Evolutionary conservation across 2,888 invertebrate species (phyloP).

Genomic region (Oscheius onirici): DNA sequence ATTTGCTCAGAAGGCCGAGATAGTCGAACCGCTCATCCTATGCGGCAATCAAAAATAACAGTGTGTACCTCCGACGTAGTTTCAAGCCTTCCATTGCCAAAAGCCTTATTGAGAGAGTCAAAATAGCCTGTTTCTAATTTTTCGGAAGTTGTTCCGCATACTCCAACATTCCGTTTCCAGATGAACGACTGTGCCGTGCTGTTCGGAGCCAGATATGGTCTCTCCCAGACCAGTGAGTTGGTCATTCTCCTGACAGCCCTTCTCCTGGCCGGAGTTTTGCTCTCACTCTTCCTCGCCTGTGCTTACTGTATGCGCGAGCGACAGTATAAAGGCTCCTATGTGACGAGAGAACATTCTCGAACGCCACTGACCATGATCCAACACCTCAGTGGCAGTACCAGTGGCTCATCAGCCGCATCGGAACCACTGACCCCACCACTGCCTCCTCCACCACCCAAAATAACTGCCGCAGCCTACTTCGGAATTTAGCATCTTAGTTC

Average conservation of each 20-base stretch:
- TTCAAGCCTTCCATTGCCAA: too few relatives aligned
- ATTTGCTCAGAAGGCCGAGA: too few relatives aligned
- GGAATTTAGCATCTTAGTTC: slow-evolving; percentile 41
- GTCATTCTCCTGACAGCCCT: slow-evolving; percentile 62
- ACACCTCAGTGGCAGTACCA: slow-evolving; percentile 45
- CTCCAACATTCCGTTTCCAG: slow-evolving; percentile 36
- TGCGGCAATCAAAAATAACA: too few relatives aligned
- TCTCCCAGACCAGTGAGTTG: slow-evolving; percentile 62
- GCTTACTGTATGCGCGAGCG: slow-evolving; percentile 60
- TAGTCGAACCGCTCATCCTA: too few relatives aligned
- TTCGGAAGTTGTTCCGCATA: too few relatives aligned
- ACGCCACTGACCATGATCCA: slow-evolving; percentile 61
- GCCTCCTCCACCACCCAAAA: slow-evolving; percentile 51
- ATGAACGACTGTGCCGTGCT: slow-evolving; percentile 70
- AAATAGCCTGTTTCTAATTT: too few relatives aligned
- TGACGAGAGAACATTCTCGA: slow-evolving; percentile 63
- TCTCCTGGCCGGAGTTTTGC: slow-evolving; percentile 53
- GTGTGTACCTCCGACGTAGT: too few relatives aligned
- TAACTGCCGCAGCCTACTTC: slow-evolving; percentile 47
- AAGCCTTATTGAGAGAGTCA: too few relatives aligned
- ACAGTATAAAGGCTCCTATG: slow-evolving; percentile 62
- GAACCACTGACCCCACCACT: slow-evolving; percentile 48
- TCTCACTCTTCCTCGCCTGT: slow-evolving; percentile 58
- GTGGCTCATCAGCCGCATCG: slow-evolving; percentile 29
- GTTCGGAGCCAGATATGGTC: slow-evolving; percentile 69